Conservation (phyloP, 37 sponge, comb jelly and placozoan genomes). For the Halichondria panicea region DNA sequence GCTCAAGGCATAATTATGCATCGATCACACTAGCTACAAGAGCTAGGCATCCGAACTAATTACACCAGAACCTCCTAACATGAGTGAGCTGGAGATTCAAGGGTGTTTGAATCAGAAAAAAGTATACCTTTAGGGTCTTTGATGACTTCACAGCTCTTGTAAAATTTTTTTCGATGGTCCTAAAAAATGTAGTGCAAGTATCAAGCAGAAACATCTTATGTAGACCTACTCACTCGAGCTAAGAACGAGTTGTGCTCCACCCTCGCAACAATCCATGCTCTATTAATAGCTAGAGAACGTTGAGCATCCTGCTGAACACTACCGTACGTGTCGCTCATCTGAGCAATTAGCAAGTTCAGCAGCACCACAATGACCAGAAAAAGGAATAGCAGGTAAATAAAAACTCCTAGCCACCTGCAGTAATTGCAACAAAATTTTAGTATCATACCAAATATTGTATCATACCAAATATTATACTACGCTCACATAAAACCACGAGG, state of each 20-base stretch:
- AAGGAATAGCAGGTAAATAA: conserved; percentile 58
- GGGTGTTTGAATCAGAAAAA: too few species aligned
- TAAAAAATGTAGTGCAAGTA: background rate
- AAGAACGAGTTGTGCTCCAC: conserved; percentile 73
- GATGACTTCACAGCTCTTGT: background rate
- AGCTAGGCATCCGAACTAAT: too few species aligned
- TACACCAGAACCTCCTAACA: too few species aligned
- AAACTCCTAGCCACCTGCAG: conserved; percentile 67
- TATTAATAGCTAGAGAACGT: conserved; percentile 53
- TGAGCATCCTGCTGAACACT: conserved; percentile 82
- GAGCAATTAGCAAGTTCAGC: conserved; percentile 78
- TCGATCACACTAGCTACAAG: too few species aligned
- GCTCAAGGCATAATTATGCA: too few species aligned
- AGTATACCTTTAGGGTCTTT: background rate
- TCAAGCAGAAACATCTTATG: background rate
- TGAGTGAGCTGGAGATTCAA: too few species aligned
- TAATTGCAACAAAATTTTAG: background rate
- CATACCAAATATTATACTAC: too few species aligned
- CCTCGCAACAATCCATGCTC: conserved; percentile 75
- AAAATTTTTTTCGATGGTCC: background rate
- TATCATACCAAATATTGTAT: background rate
- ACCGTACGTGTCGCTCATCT: conserved; percentile 72
- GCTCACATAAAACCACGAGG: conserved; percentile 28
- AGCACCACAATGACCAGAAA: conserved; percentile 70
- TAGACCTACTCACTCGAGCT: conserved; percentile 14